These are phyloP conservation scores for Diaprepes abbreviatus DNA, from an alignment of 2,888 invertebrate genomes.

Conservation along the genomic window DNA sequence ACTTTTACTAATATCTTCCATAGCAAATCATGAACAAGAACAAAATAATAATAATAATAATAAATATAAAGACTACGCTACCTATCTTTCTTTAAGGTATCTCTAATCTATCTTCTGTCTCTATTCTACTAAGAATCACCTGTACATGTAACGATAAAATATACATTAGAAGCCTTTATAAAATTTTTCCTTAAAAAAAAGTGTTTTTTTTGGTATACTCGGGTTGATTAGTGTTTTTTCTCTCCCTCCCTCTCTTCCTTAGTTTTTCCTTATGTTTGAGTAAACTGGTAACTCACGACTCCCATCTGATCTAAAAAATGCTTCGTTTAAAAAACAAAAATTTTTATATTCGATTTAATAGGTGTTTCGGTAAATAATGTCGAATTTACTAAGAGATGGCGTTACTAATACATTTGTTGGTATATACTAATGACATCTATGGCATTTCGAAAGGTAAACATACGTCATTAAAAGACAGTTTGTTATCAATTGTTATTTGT, in stretches of 20 bases:
- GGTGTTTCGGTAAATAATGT: too few relatives aligned
- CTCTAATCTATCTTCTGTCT: constrained; percentile 34
- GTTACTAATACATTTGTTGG: too few relatives aligned
- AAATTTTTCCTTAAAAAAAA: constrained; percentile 59
- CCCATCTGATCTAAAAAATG: constrained; percentile 68
- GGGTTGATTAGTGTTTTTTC: constrained; percentile 35
- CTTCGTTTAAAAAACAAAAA: constrained; percentile 18
- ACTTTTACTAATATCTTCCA: neutral
- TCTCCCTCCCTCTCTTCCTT: neutral
- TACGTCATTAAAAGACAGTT: too few relatives aligned
- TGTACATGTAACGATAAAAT: constrained; percentile 59
- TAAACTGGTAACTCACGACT: constrained; percentile 70
- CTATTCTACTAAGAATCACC: constrained; percentile 53
- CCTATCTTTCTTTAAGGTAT: constrained; percentile 36
- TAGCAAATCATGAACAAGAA: neutral
- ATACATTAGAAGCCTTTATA: constrained; percentile 54
- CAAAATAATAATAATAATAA: constrained; percentile 12
- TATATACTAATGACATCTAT: too few relatives aligned
- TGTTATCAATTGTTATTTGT: too few relatives aligned
- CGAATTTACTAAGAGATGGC: too few relatives aligned
- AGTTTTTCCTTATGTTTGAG: constrained; percentile 62
- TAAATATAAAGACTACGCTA: constrained; percentile 26
- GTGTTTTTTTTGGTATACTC: constrained; percentile 56
- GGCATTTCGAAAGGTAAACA: too few relatives aligned
- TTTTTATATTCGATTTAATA: too few relatives aligned